Conservation (phyloP, 1,140 invertebrate species). For the Drosophila erecta region DNA sequence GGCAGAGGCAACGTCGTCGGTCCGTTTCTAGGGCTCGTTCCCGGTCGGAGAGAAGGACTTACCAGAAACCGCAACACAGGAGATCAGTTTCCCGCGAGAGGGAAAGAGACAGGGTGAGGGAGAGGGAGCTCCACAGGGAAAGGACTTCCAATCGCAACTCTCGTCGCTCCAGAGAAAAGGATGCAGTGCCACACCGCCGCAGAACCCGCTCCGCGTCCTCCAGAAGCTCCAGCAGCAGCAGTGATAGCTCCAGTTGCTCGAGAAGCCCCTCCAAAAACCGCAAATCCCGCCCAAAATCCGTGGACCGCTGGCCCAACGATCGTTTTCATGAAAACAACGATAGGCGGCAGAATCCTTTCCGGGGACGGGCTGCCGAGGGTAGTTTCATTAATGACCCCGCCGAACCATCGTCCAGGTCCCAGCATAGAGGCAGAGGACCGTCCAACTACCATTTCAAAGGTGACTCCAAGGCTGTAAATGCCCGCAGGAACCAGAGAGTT, state of each 20-base stretch:
- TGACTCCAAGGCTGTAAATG: conserved; percentile 86
- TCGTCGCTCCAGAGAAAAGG: conserved; percentile 24
- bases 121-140: conserved; percentile 11
- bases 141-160: conserved; percentile 1
- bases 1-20: conserved; percentile 35
- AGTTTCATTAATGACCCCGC: conserved; percentile 67
- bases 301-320: conserved; percentile 85
- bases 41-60: conserved; percentile 22
- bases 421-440: conserved; percentile 40
- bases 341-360: conserved; percentile 64
- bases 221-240: conserved; percentile 26
- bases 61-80: conserved; percentile 4
- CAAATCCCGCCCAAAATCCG: conserved; percentile 24
- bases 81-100: conserved; percentile 38
- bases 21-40: conserved; percentile 19
- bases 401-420: conserved; percentile 29
- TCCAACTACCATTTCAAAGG: conserved; percentile 19
- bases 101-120: conserved; percentile 16
- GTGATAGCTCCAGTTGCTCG: conserved; percentile 21
- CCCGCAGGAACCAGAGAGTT: conserved; percentile 89
- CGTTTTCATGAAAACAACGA: conserved; percentile 73
- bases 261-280: conserved; percentile 25
- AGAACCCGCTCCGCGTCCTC: conserved; percentile 34
- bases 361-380: conserved; percentile 52
- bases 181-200: neutral